Evolutionary conservation across 2,113 vertebrate genomes (phyloP), one percentile per base, ranked within the genome.

Genomic region (Erythrocebus patas): DNA sequence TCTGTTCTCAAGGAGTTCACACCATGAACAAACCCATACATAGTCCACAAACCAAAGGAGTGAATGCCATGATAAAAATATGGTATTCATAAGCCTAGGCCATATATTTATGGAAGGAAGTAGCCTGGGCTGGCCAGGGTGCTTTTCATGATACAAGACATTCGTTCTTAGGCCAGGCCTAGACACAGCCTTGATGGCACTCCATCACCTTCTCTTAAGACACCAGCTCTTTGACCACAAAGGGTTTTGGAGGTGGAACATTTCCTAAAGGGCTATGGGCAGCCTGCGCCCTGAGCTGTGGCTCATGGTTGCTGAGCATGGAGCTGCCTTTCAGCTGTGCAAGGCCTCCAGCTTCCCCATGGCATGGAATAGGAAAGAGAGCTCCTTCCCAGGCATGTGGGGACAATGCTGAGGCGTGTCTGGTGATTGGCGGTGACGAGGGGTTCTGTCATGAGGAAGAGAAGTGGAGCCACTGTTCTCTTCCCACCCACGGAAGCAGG

Each of bases 241-340:
- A 64, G 32, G 8, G 32, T 48, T 72, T 70, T 50, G 18, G 27
- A 81, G 30, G 18, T 32, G 5, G 52, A 73, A 11, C 16, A 27
- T 57, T 55, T 25, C 40, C 35, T 23, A 6, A 8, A 87, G 89
- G 48, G 35, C 35, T 61, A 32, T 6, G 25, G 79, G 43, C 27
- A 50, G 17, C 50, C 85, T 70, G 23, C 12, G 3, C 23, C 22
- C 22, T 13, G 40, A 45, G 48, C 40, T n/a, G 59, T n/a, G 68
- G 87, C 0, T 8, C 6, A 2, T 9, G 72, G 43, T 11, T 40
- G 16, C 38, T 13, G 23, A 43, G n/a, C 27, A 22, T 3, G 3
- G 38, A 40, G 84, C 75, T 35, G 10, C 52, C 52, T 30, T 35
- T 25, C 20, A 25, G 70, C 93, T 16, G 17, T 27, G 5, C n/a